Base-by-base conservation (phyloP, 2,888 invertebrate species). In the Lymantria monacha region DNA sequence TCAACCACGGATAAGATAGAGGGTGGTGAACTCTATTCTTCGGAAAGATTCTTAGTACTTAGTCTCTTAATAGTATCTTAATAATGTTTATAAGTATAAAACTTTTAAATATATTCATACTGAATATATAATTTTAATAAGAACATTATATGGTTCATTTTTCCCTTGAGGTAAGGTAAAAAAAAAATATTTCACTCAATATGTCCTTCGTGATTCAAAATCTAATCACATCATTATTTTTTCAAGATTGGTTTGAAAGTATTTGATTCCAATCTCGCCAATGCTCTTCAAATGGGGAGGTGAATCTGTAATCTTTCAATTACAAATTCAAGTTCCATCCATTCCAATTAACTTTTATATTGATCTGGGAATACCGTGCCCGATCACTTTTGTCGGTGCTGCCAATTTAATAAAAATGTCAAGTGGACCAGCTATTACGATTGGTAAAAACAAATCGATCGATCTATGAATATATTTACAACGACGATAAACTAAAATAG, bases 291-390 rank as follows among this genome's bases (percentile, higher is more conserved):
- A 69, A 59, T 58, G 52, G 57, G 65, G 69, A 69, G 69, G 64
- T 67, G 65, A 74, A 77, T 74, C 76, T 76, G 77, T 81, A 81
- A 84, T 82, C 83, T 81, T 81, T 80, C 81, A 83, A 84, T 86
- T 83, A 83, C 78, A 75, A 79, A 85, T 83, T 84, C 83, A 80
- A 84, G 81, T 76, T 69, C 75, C 82, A 81, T 83, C 80, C 74
- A 67, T 75, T 81, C 82, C 85, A 86, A 87, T 86, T 85, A 86
- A 83, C 76, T 83, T 82, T 70, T 66, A 76, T 79, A 82, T 82
- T 74, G 83, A 82, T 81, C 79, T 72, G 76, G 74, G 77, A 72
- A 74, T 74, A 65, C 66, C 51, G 60, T 61, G 64, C 61, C 63
- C 64, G 66, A 68, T 66, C 70, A 74, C 71, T 79, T 75, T 70